These are phyloP conservation scores for Lithosia quadra DNA, from an alignment of 2,888 invertebrate species.

Conservation along the genomic window DNA sequence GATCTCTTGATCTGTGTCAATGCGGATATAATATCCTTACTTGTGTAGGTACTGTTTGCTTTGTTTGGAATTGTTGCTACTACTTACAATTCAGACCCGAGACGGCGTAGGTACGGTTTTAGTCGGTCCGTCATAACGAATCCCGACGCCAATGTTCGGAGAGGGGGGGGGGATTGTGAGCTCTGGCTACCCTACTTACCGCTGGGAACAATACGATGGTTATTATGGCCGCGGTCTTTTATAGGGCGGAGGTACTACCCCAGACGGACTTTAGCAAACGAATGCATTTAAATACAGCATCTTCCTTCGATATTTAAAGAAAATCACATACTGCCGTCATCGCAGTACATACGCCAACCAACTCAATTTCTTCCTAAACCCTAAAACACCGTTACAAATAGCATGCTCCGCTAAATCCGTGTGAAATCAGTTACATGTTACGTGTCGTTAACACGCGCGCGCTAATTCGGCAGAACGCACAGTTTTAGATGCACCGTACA, in stretches of 20 bases:
- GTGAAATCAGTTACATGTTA: conserved; percentile 14
- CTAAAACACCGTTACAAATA: not conserved
- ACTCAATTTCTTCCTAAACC: not conserved
- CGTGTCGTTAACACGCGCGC: conserved; percentile 9
- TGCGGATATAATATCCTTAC: not conserved
- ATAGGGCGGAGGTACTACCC: no score
- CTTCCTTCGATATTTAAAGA: not conserved
- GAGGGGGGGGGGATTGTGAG: no score
- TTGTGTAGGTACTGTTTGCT: not conserved
- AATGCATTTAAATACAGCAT: no score
- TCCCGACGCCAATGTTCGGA: no score
- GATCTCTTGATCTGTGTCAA: not conserved
- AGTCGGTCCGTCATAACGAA: no score
- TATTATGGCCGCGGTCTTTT: no score
- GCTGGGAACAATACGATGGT: no score
- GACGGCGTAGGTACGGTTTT: no score
- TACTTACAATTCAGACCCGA: no score
- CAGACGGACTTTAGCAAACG: no score
- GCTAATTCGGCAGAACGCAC: conserved; percentile 11
- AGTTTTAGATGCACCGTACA: conserved; percentile 3
- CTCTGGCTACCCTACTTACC: no score
- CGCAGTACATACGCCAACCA: not conserved
- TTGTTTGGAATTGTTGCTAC: not conserved
- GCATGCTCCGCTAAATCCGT: not conserved
- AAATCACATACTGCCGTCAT: not conserved